phyloP scores from a whole-genome alignment of 2,888 invertebrate genomes.

The Ashinkailepas kermadecensis region DNA sequence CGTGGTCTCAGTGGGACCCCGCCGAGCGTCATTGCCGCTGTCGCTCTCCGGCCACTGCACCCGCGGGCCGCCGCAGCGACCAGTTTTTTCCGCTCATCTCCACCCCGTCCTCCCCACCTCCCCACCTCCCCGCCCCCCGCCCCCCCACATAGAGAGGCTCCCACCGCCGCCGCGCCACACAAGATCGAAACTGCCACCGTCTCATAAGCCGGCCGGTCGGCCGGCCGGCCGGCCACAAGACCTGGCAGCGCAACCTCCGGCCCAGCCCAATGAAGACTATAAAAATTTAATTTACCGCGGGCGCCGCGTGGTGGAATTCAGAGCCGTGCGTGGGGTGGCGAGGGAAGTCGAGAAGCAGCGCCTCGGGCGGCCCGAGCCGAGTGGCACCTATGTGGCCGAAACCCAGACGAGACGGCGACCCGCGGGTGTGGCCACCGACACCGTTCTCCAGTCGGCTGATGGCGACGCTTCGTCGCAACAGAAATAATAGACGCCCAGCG shows the following conservation, averaged over 20 bases:
- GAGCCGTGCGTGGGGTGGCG: background rate
- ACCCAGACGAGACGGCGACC: background rate
- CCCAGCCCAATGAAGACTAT: background rate
- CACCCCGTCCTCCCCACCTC: background rate
- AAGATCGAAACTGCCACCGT: background rate
- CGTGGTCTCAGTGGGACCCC: too few species aligned
- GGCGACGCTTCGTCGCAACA: background rate
- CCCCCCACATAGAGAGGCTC: background rate
- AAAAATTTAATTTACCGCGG: background rate
- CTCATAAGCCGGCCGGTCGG: background rate
- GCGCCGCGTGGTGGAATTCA: background rate
- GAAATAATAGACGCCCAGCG: background rate
- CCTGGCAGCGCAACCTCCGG: background rate
- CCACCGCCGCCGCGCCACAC: background rate
- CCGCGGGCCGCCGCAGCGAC: background rate
- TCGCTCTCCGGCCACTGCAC: too few species aligned
- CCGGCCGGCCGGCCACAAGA: background rate
- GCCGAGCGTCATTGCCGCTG: too few species aligned
- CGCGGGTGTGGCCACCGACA: background rate
- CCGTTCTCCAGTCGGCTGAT: background rate
- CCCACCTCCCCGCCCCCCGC: too few species aligned
- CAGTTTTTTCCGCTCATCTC: background rate
- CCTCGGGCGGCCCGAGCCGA: background rate
- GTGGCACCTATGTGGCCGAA: background rate
- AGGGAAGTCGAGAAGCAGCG: background rate